These are phyloP conservation scores for Shinisaurus crocodilurus DNA, from an alignment of 2,113 vertebrate species.

Conservation along the genomic window DNA sequence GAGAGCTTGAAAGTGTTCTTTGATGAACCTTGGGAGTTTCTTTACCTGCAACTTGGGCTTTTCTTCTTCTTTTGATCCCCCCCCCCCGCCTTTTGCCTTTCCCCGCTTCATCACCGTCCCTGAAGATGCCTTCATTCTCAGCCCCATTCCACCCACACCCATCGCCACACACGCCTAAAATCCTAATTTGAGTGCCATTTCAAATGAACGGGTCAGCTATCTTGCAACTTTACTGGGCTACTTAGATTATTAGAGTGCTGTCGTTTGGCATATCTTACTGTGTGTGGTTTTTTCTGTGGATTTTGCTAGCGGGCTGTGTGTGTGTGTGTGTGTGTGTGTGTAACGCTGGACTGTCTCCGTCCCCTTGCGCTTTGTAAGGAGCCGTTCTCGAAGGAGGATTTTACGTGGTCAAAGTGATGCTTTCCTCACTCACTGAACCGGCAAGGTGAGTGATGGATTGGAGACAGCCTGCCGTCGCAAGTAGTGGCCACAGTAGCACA, in stretches of 20 bases:
- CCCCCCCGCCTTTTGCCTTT: neutral
- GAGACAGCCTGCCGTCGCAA: conserved; percentile 13
- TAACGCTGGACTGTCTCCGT: neutral
- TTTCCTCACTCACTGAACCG: neutral
- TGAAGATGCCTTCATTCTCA: neutral
- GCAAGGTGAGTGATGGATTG: neutral
- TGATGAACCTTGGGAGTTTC: neutral
- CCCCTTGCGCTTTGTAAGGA: neutral
- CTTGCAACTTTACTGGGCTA: neutral
- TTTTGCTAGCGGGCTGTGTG: neutral
- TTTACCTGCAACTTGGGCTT: neutral
- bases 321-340: neutral
- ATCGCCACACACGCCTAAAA: neutral
- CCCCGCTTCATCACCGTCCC: neutral
- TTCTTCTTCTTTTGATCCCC: neutral
- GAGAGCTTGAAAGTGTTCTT: neutral
- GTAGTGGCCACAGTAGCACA: neutral
- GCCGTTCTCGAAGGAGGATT: neutral
- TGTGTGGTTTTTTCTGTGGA: neutral
- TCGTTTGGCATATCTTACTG: fast-evolving
- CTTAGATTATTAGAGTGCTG: neutral
- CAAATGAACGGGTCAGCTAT: neutral
- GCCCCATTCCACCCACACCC: neutral
- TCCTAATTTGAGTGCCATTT: neutral
- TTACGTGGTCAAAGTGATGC: neutral